Evolutionary conservation across 2,888 invertebrate genomes (phyloP).

Genomic region (Scaptomyza polygonia): DNA sequence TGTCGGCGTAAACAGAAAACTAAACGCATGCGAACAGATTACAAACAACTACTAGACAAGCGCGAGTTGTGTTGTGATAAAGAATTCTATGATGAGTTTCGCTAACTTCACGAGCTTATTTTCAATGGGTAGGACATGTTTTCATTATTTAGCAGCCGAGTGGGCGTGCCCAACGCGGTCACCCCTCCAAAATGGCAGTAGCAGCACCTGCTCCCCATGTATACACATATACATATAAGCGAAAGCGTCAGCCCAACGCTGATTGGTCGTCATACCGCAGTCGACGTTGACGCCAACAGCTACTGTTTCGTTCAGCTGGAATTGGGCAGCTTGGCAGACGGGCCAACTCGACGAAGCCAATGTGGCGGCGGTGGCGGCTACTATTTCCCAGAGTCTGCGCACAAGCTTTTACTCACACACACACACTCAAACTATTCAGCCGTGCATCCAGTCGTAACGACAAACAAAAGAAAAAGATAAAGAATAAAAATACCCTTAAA

Average conservation of each 20-base stretch:
- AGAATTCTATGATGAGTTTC: constrained; percentile 84
- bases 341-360: constrained; percentile 74
- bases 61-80: constrained; percentile 83
- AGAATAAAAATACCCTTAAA: constrained; percentile 12
- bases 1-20: constrained; percentile 66
- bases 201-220: constrained; percentile 37
- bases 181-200: constrained; percentile 75
- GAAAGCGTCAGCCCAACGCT: constrained; percentile 6
- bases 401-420: constrained; percentile 3
- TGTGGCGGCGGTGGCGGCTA: constrained; percentile 50
- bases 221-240: constrained; percentile 48
- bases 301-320: constrained; percentile 71
- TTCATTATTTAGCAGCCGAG: constrained; percentile 80
- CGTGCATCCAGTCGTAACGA: constrained; percentile 37
- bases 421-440: neutral
- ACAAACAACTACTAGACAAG: constrained; percentile 84
- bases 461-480: constrained; percentile 9
- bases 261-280: constrained; percentile 53
- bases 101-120: constrained; percentile 81
- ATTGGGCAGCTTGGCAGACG: constrained; percentile 55
- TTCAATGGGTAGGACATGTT: constrained; percentile 81
- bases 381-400: constrained; percentile 59
- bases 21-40: constrained; percentile 84
- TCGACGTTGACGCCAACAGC: constrained; percentile 36
- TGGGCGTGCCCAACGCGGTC: constrained; percentile 73